phyloP scores from a whole-genome alignment of 2,797 vertebrate species.

The Rhinichthys osculus region DNA sequence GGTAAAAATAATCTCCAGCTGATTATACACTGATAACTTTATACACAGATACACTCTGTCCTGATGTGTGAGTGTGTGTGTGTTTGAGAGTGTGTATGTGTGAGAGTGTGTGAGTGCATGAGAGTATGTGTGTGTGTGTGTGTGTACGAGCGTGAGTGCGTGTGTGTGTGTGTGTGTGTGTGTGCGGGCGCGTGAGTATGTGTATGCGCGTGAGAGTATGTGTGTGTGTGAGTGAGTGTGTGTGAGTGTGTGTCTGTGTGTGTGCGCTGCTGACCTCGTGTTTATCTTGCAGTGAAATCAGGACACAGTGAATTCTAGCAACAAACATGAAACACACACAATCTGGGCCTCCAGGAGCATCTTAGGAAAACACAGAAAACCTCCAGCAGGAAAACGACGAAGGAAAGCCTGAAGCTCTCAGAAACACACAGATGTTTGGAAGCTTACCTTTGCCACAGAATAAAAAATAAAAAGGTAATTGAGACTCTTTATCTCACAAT shows the following conservation, averaged over 20 bases:
- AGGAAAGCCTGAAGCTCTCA: neutral
- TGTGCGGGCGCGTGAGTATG: rapidly evolving
- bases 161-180: neutral
- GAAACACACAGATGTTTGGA: neutral
- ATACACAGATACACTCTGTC: slow-evolving; percentile 66
- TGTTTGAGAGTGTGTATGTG: neutral
- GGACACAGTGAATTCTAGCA: slow-evolving; percentile 52
- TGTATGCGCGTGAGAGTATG: no score
- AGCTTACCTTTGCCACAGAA: neutral
- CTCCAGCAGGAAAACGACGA: slow-evolving; percentile 4
- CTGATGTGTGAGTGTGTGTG: neutral
- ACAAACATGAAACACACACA: slow-evolving; percentile 51
- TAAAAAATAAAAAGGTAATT: no score
- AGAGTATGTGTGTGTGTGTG: no score
- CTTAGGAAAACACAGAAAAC: neutral
- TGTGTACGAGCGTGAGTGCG: neutral
- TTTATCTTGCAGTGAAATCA: slow-evolving; percentile 60
- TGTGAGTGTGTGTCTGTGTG: no score
- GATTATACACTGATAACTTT: slow-evolving; percentile 52
- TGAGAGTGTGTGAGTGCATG: neutral
- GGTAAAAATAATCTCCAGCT: slow-evolving; percentile 66
- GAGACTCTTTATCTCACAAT: no score
- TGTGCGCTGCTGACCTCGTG: slow-evolving; percentile 13
- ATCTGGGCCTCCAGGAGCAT: slow-evolving; percentile 47
- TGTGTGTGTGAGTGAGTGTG: neutral